Evolutionary conservation across 2,888 invertebrate species (phyloP).

Genomic region (Aromia moschata): DNA sequence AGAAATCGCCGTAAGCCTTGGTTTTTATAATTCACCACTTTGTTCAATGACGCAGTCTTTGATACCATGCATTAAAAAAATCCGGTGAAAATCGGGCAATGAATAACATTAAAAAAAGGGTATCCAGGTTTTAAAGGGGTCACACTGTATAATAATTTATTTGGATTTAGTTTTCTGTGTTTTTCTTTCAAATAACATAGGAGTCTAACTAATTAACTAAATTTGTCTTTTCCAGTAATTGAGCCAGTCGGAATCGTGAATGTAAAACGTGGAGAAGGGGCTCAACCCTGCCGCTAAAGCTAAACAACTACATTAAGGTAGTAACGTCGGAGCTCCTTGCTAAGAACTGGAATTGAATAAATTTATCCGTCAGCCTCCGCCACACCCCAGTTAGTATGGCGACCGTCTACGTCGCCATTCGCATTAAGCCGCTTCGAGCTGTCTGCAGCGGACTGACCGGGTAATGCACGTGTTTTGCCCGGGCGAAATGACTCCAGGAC

Average conservation of each 20-base stretch:
- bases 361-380: slow-evolving; percentile 29
- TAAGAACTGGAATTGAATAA: slow-evolving; percentile 23
- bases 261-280: slow-evolving; percentile 17
- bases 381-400: slow-evolving; percentile 36
- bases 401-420: slow-evolving; percentile 34
- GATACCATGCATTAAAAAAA: too few relatives aligned
- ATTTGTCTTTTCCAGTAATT: slow-evolving; percentile 34
- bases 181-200: too few relatives aligned
- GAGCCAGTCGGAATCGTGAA: slow-evolving; percentile 11
- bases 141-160: too few relatives aligned
- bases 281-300: slow-evolving; percentile 13
- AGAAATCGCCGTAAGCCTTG: too few relatives aligned
- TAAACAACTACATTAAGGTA: slow-evolving; percentile 11
- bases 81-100: too few relatives aligned
- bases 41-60: too few relatives aligned
- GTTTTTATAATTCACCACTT: too few relatives aligned
- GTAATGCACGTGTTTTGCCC: slow-evolving; percentile 43
- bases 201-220: slow-evolving; percentile 35
- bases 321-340: slow-evolving; percentile 2
- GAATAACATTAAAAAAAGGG: too few relatives aligned
- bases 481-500: slow-evolving; percentile 37
- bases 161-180: too few relatives aligned
- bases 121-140: too few relatives aligned
- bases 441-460: slow-evolving; percentile 38
- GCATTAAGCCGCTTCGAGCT: slow-evolving; percentile 39